Conservation (phyloP, 2,888 invertebrate species). For the Calameuta idolon region DNA sequence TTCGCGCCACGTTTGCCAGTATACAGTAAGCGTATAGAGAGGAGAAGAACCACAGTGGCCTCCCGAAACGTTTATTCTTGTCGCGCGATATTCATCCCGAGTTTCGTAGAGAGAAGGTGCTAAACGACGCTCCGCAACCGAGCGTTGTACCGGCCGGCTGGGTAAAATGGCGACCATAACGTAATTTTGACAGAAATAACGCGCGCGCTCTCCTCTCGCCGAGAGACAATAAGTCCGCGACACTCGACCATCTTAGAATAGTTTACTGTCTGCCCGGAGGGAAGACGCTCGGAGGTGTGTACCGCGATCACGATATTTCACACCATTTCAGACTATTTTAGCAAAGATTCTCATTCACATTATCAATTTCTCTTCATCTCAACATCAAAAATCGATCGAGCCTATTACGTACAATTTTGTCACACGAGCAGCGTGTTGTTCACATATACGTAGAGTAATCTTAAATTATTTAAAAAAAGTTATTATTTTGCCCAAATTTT, state of each 20-base stretch:
- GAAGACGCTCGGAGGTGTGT: not conserved
- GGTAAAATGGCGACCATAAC: constrained; percentile 53
- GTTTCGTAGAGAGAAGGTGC: constrained; percentile 39
- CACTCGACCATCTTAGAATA: constrained; percentile 57
- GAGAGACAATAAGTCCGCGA: constrained; percentile 58
- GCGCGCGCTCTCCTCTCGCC: constrained; percentile 27
- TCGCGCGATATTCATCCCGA: constrained; percentile 20
- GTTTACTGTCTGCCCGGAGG: constrained; percentile 39
- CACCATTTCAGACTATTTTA: not conserved
- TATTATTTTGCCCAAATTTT: not conserved
- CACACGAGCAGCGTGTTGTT: not conserved
- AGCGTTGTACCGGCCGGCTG: constrained; percentile 31
- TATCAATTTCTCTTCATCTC: not conserved
- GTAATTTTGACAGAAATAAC: constrained; percentile 66
- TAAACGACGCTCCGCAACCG: constrained; percentile 39
- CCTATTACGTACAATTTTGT: too few species aligned
- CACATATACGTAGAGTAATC: not conserved
- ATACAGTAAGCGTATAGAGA: constrained; percentile 19
- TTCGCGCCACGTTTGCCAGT: constrained; percentile 37
- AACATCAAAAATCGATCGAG: not conserved
- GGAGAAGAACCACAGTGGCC: constrained; percentile 22
- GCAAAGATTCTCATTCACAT: not conserved
- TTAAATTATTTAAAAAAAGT: not conserved
- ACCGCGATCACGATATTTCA: not conserved
- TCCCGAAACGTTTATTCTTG: constrained; percentile 40